Percentiles rank a stretch among this genome's conserved stretches.
Conservation (phyloP, 1,140 invertebrate species). For the Asbolus verrucosus region DNA sequence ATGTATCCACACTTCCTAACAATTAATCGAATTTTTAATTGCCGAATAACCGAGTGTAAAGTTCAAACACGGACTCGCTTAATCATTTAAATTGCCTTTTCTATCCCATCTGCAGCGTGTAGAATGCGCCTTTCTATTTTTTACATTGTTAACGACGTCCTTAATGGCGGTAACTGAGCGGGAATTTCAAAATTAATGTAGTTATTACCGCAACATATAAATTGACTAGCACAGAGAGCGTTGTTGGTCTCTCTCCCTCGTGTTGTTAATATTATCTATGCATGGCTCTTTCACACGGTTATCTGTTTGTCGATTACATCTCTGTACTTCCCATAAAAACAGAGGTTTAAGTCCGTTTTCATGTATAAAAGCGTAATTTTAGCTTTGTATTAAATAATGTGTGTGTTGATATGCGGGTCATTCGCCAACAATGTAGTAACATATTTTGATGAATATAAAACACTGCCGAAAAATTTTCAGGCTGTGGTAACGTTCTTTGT, state of each 20-base stretch:
- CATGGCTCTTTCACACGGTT: neutral
- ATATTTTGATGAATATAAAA: no score
- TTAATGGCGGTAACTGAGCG: neutral
- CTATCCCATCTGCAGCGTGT: no score
- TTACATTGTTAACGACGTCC: neutral
- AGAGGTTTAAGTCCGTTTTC: neutral
- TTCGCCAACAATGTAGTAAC: no score
- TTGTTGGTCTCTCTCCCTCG: neutral
- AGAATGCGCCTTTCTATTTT: neutral
- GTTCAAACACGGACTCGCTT: neutral
- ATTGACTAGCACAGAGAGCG: neutral
- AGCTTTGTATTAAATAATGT: neutral
- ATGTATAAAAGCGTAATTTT: neutral
- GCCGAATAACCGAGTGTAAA: neutral
- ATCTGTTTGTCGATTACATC: neutral
- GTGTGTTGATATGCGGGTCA: neutral
- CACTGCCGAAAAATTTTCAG: no score
- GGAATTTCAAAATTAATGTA: constrained; percentile 2
- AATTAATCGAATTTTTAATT: no score
- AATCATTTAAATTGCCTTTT: constrained; percentile 1
- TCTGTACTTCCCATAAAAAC: neutral
- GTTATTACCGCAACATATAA: constrained; percentile 10
- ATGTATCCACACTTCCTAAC: constrained; percentile 6
- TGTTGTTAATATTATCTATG: neutral
- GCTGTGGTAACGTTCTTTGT: no score